A percentile compares a stretch with the other conserved stretches of the same genome.
These are phyloP conservation scores for Margaritifera margaritifera DNA, from an alignment of 2,888 invertebrate genomes.

Conservation along the genomic window DNA sequence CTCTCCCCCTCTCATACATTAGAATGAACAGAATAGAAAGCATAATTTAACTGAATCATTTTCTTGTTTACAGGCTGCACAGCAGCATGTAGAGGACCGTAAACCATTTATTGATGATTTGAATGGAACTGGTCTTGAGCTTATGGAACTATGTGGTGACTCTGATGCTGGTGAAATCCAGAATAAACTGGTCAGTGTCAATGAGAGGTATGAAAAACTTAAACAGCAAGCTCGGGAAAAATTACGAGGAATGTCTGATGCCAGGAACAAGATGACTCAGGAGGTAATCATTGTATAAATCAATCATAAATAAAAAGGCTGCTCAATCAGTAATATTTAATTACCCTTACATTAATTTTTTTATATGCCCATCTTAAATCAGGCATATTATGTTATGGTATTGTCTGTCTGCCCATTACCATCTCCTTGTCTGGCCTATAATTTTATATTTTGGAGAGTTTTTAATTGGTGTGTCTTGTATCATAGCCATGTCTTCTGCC, in stretches of 20 bases:
- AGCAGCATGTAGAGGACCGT: constrained; percentile 70
- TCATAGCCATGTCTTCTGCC: too few relatives aligned
- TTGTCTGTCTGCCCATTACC: too few relatives aligned
- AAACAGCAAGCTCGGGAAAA: constrained; percentile 64
- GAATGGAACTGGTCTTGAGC: constrained; percentile 68
- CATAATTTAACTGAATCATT: background rate
- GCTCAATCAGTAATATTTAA: background rate
- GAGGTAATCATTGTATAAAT: constrained; percentile 53
- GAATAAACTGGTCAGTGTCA: constrained; percentile 64
- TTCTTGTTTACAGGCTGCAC: constrained; percentile 55
- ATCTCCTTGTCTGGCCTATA: too few relatives aligned
- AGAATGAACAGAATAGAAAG: background rate
- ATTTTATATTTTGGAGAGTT: too few relatives aligned
- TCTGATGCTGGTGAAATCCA: constrained; percentile 69
- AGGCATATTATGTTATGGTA: too few relatives aligned
- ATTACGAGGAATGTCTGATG: constrained; percentile 64
- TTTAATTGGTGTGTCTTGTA: too few relatives aligned
- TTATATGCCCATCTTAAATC: too few relatives aligned
- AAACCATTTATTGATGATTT: constrained; percentile 72
- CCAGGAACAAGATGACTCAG: constrained; percentile 62
- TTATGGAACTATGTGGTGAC: constrained; percentile 71
- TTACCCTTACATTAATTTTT: too few relatives aligned
- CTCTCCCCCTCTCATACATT: background rate
- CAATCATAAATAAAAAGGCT: background rate
- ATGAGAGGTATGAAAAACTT: constrained; percentile 66